A percentile compares a stretch with the other conserved stretches of the same genome.
These are phyloP conservation scores for Euura saliciscinereae DNA, from an alignment of 1,140 invertebrate genomes.

Conservation along the genomic window DNA sequence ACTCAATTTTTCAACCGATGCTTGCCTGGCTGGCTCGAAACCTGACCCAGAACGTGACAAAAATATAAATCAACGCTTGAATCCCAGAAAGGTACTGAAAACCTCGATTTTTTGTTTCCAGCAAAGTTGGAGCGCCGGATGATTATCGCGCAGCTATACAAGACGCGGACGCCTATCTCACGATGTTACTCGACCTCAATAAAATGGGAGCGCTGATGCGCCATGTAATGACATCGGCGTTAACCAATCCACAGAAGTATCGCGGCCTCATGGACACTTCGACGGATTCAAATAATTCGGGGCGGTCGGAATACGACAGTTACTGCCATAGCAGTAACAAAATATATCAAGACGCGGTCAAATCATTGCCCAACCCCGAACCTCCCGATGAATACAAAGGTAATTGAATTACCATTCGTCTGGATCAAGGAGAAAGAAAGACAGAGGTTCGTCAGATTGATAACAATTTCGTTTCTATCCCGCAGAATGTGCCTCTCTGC, in stretches of 20 bases:
- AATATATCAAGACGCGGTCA: constrained; percentile 81
- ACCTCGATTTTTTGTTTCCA: constrained; percentile 33
- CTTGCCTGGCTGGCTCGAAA: not conserved
- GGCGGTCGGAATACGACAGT: constrained; percentile 67
- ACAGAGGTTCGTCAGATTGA: constrained; percentile 16
- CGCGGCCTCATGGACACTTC: constrained; percentile 48
- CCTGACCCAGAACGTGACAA: no score
- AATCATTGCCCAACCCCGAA: constrained; percentile 79
- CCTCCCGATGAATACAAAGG: constrained; percentile 79
- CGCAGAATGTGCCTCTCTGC: constrained; percentile 78
- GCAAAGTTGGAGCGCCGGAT: constrained; percentile 48
- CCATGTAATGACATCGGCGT: constrained; percentile 85
- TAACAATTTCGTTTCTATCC: constrained; percentile 16
- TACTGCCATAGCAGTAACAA: constrained; percentile 76
- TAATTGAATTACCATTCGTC: constrained; percentile 29
- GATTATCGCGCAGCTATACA: constrained; percentile 71
- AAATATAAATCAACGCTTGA: no score
- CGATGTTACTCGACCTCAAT: constrained; percentile 90
- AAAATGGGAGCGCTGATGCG: constrained; percentile 95
- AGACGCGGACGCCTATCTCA: constrained; percentile 84
- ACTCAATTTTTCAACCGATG: constrained; percentile 19
- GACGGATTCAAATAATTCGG: constrained; percentile 20
- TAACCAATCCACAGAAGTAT: constrained; percentile 80
- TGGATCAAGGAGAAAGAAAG: not conserved
- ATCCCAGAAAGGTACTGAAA: no score